Base-by-base conservation (phyloP, 1,140 invertebrate species). In the Steinernema khuongi region DNA sequence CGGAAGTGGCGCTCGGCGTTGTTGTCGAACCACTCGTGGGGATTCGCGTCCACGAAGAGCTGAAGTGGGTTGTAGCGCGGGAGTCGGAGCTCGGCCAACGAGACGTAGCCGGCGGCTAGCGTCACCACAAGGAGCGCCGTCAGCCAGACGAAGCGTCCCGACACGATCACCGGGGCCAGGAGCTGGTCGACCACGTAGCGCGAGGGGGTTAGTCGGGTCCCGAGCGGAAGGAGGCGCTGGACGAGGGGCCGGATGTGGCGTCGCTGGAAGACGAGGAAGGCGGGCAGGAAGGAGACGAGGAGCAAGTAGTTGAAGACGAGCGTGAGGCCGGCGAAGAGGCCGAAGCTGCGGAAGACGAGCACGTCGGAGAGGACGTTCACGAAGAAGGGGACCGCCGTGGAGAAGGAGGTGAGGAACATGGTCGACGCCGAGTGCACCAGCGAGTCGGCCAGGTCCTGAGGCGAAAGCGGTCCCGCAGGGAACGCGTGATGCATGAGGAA, bases 351-450 rank as follows among this genome's bases (percentile, higher is more conserved):
- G 66, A 84, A 85, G 14, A 83, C 82, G n/a, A 82, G 73, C 18
- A 84, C 82, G 72, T 74, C 76, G 2, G 83, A 84, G 28, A 81
- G 73, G 28, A 82, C 69, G 67, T 84, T 84, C 67, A 84, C 31
- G 36, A 84, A 79, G 33, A 84, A 84, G 1, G 83, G 83, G 7
- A 84, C 82, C 28, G 79, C 73, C 1, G 81, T 81, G 0, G 81
- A 85, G 71, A 85, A 83, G 29, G 81, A 82, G 1, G 83, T 85
- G 17, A 84, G 73, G 72, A 84, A 84, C 83, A 84, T 84, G 26
- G 83, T 85, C 36, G 77, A 68, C 19, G 74, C 73, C 7, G 79
- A 79, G 68, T 84, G 83, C 17, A 43, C 67, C 32, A 28, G 33
- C 2, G 33, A 41, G 18, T 71, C 33, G 11, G 30, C 70, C 1